Conservation (phyloP, 2,797 vertebrate genomes). For the Salmo trutta region DNA sequence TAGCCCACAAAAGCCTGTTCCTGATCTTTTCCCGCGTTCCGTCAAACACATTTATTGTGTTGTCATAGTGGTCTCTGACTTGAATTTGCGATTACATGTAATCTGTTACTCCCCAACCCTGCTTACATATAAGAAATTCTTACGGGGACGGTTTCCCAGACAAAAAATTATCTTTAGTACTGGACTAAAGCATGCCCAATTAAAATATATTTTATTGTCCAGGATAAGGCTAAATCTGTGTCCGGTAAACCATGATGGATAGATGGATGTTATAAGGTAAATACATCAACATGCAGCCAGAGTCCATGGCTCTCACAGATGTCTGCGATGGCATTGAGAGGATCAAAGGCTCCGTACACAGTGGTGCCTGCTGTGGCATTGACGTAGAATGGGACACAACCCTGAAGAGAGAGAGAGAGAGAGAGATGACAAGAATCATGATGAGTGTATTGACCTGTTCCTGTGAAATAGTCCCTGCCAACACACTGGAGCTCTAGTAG, state of each 20-base stretch:
- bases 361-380: constrained; percentile 75
- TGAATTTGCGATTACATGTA: too few relatives aligned
- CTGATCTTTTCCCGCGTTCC: too few relatives aligned
- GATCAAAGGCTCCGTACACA: constrained; percentile 76
- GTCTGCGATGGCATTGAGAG: constrained; percentile 66
- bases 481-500: background rate
- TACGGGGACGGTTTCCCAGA: too few relatives aligned
- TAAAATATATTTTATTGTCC: background rate
- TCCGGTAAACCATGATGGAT: background rate
- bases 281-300: constrained; percentile 79
- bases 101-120: too few relatives aligned
- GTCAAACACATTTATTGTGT: too few relatives aligned
- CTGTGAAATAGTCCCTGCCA: background rate
- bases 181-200: background rate
- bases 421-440: background rate
- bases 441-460: background rate
- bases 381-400: constrained; percentile 75
- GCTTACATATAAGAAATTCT: background rate
- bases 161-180: background rate
- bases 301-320: constrained; percentile 66
- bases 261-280: background rate
- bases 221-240: background rate
- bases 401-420: constrained; percentile 51
- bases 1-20: too few relatives aligned
- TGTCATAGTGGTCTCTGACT: too few relatives aligned